These are phyloP conservation scores for Accipiter cooperii DNA, from an alignment of 2,113 vertebrate genomes.

Conservation along the genomic window DNA sequence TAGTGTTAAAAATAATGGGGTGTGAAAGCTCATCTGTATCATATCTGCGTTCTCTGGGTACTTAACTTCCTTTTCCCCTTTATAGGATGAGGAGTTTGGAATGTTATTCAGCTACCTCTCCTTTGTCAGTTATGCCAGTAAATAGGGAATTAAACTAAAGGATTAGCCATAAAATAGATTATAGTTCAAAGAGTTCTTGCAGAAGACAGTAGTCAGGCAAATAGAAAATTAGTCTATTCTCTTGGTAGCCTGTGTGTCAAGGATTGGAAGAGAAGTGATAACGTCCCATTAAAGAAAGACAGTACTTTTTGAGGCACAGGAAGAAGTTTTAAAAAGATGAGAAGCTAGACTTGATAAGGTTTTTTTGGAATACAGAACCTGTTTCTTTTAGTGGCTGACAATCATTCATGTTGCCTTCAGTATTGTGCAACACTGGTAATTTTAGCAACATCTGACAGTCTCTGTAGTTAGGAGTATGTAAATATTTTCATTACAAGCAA, in stretches of 20 bases:
- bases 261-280: not conserved
- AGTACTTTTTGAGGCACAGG: not conserved
- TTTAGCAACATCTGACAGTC: conserved; percentile 6
- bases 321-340: not conserved
- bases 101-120: not conserved
- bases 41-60: not conserved
- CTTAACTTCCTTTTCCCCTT: not conserved
- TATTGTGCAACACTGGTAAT: not conserved
- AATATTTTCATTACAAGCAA: conserved; percentile 10
- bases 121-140: not conserved
- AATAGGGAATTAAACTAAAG: not conserved
- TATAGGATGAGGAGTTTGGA: not conserved
- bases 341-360: not conserved
- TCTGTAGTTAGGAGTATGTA: not conserved
- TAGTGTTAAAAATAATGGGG: not conserved
- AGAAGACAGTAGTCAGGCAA: not conserved
- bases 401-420: not conserved
- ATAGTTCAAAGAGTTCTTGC: not conserved
- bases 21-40: not conserved
- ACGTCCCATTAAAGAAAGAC: not conserved
- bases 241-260: not conserved
- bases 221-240: not conserved
- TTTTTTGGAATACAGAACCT: not conserved
- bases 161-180: not conserved
- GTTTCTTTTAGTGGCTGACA: not conserved